These are phyloP conservation scores for Poecile atricapillus DNA, from an alignment of 2,113 vertebrate species.

Conservation along the genomic window DNA sequence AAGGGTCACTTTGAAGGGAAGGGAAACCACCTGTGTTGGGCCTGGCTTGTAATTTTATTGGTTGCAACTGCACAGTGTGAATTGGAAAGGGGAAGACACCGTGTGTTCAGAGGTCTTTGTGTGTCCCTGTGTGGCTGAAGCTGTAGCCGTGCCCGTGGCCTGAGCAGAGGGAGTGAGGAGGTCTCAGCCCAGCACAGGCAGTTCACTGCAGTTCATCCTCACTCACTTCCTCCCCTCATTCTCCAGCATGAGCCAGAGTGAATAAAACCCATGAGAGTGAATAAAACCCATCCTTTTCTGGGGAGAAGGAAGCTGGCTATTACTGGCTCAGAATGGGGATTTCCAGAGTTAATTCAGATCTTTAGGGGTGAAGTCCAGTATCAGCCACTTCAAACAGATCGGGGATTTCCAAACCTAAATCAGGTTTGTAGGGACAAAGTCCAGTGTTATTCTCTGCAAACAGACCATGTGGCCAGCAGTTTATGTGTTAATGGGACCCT, in stretches of 20 bases:
- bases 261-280: background rate
- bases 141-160: background rate
- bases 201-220: background rate
- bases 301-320: background rate
- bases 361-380: background rate
- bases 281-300: background rate
- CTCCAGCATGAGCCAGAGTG: background rate
- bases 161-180: fast-evolving
- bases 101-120: fast-evolving
- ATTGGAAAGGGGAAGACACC: background rate
- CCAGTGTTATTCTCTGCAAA: background rate
- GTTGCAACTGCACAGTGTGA: background rate
- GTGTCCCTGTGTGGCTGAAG: background rate
- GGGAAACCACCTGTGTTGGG: background rate
- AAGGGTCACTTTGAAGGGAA: background rate
- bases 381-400: background rate
- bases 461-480: background rate
- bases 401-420: background rate
- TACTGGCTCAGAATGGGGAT: background rate
- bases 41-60: background rate
- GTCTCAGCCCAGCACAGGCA: background rate
- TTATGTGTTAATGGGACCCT: background rate
- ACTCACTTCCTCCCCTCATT: background rate
- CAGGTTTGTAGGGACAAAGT: background rate
- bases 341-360: background rate